Base-by-base conservation (phyloP, 2,797 vertebrate species). In the Peromyscus melanophrys region DNA sequence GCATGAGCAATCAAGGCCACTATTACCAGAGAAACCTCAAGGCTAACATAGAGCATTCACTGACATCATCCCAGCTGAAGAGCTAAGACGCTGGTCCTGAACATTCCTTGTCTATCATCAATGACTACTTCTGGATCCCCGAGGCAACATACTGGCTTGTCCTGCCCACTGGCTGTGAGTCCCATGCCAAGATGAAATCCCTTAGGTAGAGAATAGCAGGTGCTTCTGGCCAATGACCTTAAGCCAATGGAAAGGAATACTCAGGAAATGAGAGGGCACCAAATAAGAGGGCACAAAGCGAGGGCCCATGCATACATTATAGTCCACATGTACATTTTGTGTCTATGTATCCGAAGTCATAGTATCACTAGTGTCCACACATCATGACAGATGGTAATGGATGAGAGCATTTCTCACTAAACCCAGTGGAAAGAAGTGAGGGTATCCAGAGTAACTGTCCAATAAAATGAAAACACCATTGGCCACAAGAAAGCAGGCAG, bases 11-110 rank as follows among this genome's bases (percentile, higher is more conserved):
- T 5, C 9, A 19, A 40, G n/a, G 67, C 57, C 83, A 57, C 1
- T 37, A 61, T 49, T 52, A 23, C 77, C 13, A 57, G 40, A 63
- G 55, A 87, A 25, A 25, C 7, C 73, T n/a, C 25, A 78, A 34
- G 6, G 9, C 23, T 43, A 12, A 16, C 13, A 3, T 25, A 37
- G 34, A 55, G 16, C 2, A 0, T 1, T 4, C 1, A 21, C 14
- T 31, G n/a, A 17, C 5, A 29, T 13, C 46, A 34, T 11, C n/a
- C 49, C 11, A 6, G 3, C 3, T 25, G 16, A 69, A 95, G 52
- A 57, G 29, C 31, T 49, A n/a, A 57, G 34, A 78, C 69, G 34
- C 23, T n/a, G 2, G 8, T 46, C 21, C 25, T 29, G 37, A 90
- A 37, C 21, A 13, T 11, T 27, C 27, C 16, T 29, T 59, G 43